A percentile compares a stretch with the other conserved stretches of the same genome.
Conservation (phyloP, 2,888 invertebrate genomes). For the Nymphalis urticae region DNA sequence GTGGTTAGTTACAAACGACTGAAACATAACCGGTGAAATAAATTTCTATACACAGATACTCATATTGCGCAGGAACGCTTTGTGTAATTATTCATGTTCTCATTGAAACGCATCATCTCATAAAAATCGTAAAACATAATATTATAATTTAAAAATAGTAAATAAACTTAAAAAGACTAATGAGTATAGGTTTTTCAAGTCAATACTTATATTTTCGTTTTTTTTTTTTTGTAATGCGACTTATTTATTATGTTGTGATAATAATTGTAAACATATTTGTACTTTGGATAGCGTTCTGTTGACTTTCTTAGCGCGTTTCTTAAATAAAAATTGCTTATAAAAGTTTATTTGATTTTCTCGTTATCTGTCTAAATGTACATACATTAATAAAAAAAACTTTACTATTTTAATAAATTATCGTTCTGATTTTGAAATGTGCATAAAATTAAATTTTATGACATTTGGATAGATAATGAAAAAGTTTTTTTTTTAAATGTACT, state of each 20-base stretch:
- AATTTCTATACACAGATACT: constrained; percentile 63
- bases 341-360: constrained; percentile 29
- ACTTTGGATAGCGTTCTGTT: constrained; percentile 42
- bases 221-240: constrained; percentile 53
- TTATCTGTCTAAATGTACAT: constrained; percentile 19
- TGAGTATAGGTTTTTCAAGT: constrained; percentile 64
- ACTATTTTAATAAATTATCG: neutral
- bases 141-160: constrained; percentile 65
- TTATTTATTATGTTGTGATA: constrained; percentile 68
- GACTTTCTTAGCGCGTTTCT: constrained; percentile 35
- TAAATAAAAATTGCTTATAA: constrained; percentile 38
- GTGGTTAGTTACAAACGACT: neutral
- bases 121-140: constrained; percentile 67
- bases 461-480: constrained; percentile 25
- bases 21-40: constrained; percentile 50
- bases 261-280: constrained; percentile 49
- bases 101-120: constrained; percentile 36
- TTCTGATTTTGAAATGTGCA: constrained; percentile 6
- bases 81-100: neutral
- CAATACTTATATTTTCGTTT: constrained; percentile 55
- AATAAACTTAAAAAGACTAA: constrained; percentile 68
- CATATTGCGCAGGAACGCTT: neutral
- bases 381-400: constrained; percentile 8
- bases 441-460: constrained; percentile 13
- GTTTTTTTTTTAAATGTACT: constrained; percentile 28